Base-by-base conservation (phyloP, 2,888 invertebrate genomes). In the Leptopterna dolabrata region DNA sequence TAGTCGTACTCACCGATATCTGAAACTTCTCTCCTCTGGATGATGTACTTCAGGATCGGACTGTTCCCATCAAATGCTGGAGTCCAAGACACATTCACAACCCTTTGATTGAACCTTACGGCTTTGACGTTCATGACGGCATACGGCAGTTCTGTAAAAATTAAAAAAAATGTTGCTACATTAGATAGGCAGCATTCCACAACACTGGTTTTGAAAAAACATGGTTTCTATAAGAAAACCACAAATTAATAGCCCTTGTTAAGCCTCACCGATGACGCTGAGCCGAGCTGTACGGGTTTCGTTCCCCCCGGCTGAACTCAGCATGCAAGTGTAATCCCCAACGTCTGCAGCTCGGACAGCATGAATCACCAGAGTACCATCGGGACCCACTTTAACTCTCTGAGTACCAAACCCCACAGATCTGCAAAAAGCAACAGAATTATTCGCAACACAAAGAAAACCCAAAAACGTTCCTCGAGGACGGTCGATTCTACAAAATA, bases 61-160 rank as follows among this genome's bases (percentile, higher is more conserved):
- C 98, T 98, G 92, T 99, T 99, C 86, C 99, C 99, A 92, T 99
- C 97, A 92, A 99, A 99, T 41, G 98, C 98, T 0, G 97, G 96
- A 14, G 96, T 96, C 99, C 99, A 99, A 27, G 96, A 95, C 2
- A 99, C 95, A 91, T 98, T 97, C 89, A 99, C 96, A 41, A 96
- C 96, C 91, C 94, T 94, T 1, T 94, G 93, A 16, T 94, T 93
- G 6, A 94, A 93, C 89, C 95, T 93, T 87, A 92, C 92, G 0
- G 98, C 98, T 90, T 95, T 94, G 0, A 97, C 96, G 91, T 97
- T 96, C 76, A 95, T 96, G 0, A 99, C 99, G 36, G 98, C 96
- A 91, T 97, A 97, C 0, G 99, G 99, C 90, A 99, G 93, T 92
- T 99, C 99, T 89, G 41, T 11, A 87, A 86, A 76, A 76, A 82